Evolutionary conservation across 2,888 invertebrate species (phyloP), one percentile per base, ranked within the genome.

Genomic region (Halictus ligatus): DNA sequence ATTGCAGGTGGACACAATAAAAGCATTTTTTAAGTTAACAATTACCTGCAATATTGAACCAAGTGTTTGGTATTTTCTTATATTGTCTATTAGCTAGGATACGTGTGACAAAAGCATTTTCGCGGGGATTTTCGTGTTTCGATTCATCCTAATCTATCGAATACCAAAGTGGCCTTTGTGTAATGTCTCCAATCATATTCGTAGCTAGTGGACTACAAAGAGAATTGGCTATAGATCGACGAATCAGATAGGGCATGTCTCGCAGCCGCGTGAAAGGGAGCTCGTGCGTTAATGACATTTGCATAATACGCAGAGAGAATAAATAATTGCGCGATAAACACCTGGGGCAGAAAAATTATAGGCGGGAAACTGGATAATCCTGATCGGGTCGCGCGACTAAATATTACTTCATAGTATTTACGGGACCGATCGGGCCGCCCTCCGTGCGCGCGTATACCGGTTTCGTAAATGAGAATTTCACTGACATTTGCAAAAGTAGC

Each of bases 391-490:
- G 35, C 7, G 35, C 13, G 78, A 69, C 60, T 12, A 77, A 81
- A 75, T 74, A 46, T 69, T 80, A 76, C 72, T 73, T 69, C 29
- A 67, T 76, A 75, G 21, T 69, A 69, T 75, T 74, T 67, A 74
- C 75, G 74, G 43, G 78, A 46, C 13, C 54, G 60, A 69, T 40
- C 75, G 75, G 60, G 72, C 48, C 46, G 75, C 48, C 58, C 48
- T 48, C 48, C 29, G 29, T 10, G 50, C 46, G 29, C 43, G 72
- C 40, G 35, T 35, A 12, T 80, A 77, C 86, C 79, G 80, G 86
- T 87, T 86, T 87, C 78, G 81, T 72, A 80, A 87, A 82, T 43
- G 78, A 72, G 18, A 78, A 86, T 87, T 87, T 82, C 82, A 73
- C 76, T 81, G 86, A 82, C 81, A 88, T 84, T 88, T 80, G 75